A percentile compares a stretch with the other conserved stretches of the same genome.
phyloP scores from a whole-genome alignment of 2,797 vertebrate genomes.

The Myiothlypis chrysogaster region DNA sequence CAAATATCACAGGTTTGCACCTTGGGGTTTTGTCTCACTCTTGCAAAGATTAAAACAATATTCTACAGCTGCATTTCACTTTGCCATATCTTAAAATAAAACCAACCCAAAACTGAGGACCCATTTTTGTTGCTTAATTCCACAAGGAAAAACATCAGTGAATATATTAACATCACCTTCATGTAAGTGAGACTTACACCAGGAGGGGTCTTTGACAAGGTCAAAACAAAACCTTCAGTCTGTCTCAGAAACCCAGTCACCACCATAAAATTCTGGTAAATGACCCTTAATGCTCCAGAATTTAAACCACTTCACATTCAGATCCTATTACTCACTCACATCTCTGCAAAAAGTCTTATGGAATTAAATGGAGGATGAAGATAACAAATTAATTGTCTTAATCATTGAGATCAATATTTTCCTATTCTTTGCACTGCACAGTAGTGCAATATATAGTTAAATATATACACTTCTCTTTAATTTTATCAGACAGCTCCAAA shows the following conservation, averaged over 20 bases:
- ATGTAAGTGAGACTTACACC: background rate
- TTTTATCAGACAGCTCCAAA: background rate
- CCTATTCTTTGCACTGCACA: background rate
- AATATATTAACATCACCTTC: background rate
- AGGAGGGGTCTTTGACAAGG: background rate
- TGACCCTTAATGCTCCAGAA: background rate
- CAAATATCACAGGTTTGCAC: background rate
- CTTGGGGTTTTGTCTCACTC: background rate
- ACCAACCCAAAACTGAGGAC: background rate
- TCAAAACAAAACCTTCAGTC: background rate
- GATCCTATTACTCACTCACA: background rate
- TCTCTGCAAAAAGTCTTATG: background rate
- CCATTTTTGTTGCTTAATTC: background rate
- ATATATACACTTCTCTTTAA: background rate
- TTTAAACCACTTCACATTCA: background rate
- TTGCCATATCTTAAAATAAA: background rate
- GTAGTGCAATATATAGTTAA: background rate
- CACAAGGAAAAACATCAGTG: background rate
- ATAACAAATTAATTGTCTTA: background rate
- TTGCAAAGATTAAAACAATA: background rate
- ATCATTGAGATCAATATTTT: background rate
- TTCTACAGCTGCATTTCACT: background rate
- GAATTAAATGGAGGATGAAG: background rate
- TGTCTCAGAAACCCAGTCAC: background rate
- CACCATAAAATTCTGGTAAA: background rate